A percentile compares a stretch with the other conserved stretches of the same genome.
Conservation (phyloP, 30 jellyfish, hydroid and myxozoan genomes). For the Sanderia malayensis region DNA sequence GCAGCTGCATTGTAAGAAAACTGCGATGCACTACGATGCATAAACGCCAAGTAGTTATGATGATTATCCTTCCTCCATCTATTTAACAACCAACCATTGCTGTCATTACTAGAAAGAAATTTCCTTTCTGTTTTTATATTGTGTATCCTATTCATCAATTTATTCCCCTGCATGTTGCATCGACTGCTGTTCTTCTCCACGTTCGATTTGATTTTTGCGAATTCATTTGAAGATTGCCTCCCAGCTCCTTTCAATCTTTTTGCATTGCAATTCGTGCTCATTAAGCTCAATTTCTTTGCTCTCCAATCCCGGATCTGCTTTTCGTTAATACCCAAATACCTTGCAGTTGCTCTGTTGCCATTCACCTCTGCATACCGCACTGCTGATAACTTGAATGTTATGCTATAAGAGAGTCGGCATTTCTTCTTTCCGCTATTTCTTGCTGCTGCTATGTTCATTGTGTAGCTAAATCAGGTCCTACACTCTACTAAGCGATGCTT, state of each 20-base stretch:
- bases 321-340: constrained; percentile 81
- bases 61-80: constrained; percentile 27
- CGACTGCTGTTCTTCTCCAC: background rate
- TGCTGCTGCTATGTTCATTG: constrained; percentile 24
- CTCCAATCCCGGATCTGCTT: constrained; percentile 94
- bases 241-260: constrained; percentile 94
- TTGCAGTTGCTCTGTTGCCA: constrained; percentile 97
- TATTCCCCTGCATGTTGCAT: background rate
- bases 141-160: background rate
- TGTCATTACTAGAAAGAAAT: constrained; percentile 27
- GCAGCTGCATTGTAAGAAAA: constrained; percentile 32
- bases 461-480: too few species aligned
- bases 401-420: constrained; percentile 69
- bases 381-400: constrained; percentile 85
- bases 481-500: background rate
- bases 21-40: background rate
- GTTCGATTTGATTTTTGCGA: background rate
- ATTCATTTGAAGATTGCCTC: constrained; percentile 54
- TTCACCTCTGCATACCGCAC: constrained; percentile 86
- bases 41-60: background rate
- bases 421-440: constrained; percentile 53
- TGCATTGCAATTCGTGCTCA: constrained; percentile 89
- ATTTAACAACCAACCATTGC: constrained; percentile 70
- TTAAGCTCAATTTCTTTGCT: constrained; percentile 74
- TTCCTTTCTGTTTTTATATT: too few species aligned